Evolutionary conservation across 2,113 vertebrate species (phyloP).

Genomic region (Scalopus aquaticus): DNA sequence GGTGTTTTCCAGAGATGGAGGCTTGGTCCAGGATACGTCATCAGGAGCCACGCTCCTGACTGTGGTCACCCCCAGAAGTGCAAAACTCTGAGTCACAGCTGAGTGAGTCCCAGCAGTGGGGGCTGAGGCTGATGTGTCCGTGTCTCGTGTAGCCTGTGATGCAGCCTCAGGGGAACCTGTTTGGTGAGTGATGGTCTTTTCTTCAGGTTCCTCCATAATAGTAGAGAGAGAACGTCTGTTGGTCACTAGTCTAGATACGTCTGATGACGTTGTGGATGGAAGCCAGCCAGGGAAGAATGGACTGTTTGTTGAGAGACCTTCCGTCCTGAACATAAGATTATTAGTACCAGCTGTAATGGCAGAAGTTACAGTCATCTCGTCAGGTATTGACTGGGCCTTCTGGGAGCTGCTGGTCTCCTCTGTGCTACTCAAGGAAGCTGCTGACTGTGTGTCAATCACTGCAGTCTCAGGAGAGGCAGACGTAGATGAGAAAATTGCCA

Average conservation of each 20-base stretch:
- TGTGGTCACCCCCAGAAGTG: neutral
- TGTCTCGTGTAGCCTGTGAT: accelerated
- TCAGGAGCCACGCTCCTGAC: neutral
- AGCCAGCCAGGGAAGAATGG: no score
- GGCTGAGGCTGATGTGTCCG: neutral
- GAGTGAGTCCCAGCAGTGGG: neutral
- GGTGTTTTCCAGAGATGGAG: neutral
- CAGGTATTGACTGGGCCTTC: neutral
- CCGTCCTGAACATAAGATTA: neutral
- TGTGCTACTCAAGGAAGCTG: accelerated
- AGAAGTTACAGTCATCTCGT: neutral
- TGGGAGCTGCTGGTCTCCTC: neutral
- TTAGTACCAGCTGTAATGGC: no score
- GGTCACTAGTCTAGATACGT: neutral
- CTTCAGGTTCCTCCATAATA: no score
- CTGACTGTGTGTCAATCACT: neutral
- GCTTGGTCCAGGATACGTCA: neutral
- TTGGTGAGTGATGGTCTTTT: no score
- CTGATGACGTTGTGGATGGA: accelerated
- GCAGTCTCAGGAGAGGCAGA: neutral
- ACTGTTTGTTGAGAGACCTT: neutral
- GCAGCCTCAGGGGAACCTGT: neutral
- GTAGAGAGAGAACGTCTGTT: no score
- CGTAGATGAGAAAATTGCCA: neutral
- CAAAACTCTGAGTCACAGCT: neutral